A percentile compares a stretch with the other conserved stretches of the same genome.
Evolutionary conservation across 2,797 vertebrate species (phyloP).

Genomic region (Steatocranus sp.): DNA sequence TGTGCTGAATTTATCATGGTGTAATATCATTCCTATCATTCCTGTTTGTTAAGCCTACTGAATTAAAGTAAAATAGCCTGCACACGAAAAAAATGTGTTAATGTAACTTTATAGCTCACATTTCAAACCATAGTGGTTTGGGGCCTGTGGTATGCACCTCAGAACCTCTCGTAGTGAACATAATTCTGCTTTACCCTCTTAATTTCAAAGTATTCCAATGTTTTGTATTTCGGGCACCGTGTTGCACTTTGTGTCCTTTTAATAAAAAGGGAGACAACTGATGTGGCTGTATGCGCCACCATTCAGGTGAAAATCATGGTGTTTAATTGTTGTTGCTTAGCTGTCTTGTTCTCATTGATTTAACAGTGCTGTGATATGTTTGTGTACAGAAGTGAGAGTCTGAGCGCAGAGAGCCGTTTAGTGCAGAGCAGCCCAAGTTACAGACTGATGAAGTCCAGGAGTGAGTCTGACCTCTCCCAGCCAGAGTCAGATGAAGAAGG

Average conservation of each 20-base stretch:
- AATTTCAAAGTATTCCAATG: neutral
- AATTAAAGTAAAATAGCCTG: rapidly evolving
- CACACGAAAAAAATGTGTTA: neutral
- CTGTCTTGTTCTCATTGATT: neutral
- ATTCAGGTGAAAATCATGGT: neutral
- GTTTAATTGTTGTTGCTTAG: neutral
- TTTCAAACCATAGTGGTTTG: neutral
- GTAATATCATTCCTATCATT: neutral
- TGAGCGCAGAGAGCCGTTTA: conserved; percentile 89
- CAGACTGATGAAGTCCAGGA: conserved; percentile 92
- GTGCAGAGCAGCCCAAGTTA: conserved; percentile 85
- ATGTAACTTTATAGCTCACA: neutral
- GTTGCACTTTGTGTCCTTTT: neutral
- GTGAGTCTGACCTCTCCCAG: conserved; percentile 96
- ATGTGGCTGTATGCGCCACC: neutral
- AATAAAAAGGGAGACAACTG: rapidly evolving
- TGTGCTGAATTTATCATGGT: neutral
- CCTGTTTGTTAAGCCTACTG: rapidly evolving
- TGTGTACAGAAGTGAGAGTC: conserved; percentile 88
- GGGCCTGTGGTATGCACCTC: neutral
- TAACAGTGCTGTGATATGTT: neutral
- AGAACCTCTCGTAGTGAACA: neutral
- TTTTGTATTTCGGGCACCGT: neutral
- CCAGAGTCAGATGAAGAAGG: conserved; percentile 97
- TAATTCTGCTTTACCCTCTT: neutral